phyloP scores from a whole-genome alignment of 2,797 vertebrate genomes.

The Phrynocephalus forsythii region DNA sequence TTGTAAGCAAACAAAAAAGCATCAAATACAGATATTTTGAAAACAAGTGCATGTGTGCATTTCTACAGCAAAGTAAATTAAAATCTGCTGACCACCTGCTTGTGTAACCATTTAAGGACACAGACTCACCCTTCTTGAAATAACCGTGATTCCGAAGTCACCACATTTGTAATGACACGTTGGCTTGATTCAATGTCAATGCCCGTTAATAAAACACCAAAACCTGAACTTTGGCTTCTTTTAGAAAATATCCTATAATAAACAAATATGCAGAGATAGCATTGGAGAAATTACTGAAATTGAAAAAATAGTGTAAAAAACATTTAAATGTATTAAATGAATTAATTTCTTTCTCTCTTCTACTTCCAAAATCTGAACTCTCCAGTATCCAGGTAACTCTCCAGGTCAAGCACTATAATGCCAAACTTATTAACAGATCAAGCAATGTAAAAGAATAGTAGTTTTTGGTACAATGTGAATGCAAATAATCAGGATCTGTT shows the following conservation, averaged over 20 bases:
- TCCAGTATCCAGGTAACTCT: too few species aligned
- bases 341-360: neutral
- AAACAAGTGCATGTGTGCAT: neutral
- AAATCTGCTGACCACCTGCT: neutral
- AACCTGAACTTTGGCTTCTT: constrained; percentile 1
- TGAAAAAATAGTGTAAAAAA: neutral
- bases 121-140: neutral
- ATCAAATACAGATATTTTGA: neutral
- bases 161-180: neutral
- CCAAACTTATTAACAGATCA: neutral
- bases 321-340: neutral
- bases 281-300: neutral
- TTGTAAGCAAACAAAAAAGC: neutral
- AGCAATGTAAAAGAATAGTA: neutral
- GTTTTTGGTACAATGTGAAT: neutral
- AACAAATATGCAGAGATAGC: neutral
- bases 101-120: neutral
- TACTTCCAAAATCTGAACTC: too few species aligned
- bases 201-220: neutral
- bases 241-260: too few species aligned
- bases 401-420: too few species aligned
- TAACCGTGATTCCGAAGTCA: neutral
- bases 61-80: neutral
- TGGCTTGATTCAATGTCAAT: neutral
- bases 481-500: neutral